phyloP scores from a whole-genome alignment of 2,797 vertebrate species.

The Smutsia temminckii region DNA sequence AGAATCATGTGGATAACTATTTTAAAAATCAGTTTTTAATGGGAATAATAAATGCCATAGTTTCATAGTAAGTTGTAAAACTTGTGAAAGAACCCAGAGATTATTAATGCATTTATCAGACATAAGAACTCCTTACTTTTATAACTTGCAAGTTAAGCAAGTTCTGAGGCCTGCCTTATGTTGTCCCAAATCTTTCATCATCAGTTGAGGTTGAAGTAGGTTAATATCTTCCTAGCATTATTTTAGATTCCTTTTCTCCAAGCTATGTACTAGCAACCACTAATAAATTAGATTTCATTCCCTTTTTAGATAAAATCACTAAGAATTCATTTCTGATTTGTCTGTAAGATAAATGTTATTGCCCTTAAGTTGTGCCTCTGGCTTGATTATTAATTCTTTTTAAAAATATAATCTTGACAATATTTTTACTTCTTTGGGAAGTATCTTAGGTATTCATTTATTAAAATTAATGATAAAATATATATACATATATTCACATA shows the following conservation, averaged over 20 bases:
- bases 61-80: background rate
- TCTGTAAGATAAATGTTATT: slow-evolving; percentile 23
- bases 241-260: background rate
- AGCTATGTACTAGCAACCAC: background rate
- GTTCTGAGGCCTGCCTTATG: background rate
- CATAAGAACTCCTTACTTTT: background rate
- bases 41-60: background rate
- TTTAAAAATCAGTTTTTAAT: background rate
- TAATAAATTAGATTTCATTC: slow-evolving; percentile 15
- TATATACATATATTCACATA: background rate
- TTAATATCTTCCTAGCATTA: slow-evolving; percentile 30
- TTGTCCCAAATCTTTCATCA: slow-evolving; percentile 40
- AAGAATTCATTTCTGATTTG: slow-evolving; percentile 47
- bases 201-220: background rate
- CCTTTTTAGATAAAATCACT: slow-evolving; percentile 26
- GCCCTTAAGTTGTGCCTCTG: background rate
- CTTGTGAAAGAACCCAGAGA: background rate
- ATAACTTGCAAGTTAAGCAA: slow-evolving; percentile 13
- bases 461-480: slow-evolving; percentile 8
- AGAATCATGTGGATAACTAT: background rate
- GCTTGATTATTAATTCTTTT: slow-evolving; percentile 28
- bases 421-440: slow-evolving; percentile 18
- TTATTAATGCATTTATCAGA: background rate
- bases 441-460: background rate
- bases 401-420: slow-evolving; percentile 27